Conservation (phyloP, 2,113 vertebrate species). For the Lepus europaeus region DNA sequence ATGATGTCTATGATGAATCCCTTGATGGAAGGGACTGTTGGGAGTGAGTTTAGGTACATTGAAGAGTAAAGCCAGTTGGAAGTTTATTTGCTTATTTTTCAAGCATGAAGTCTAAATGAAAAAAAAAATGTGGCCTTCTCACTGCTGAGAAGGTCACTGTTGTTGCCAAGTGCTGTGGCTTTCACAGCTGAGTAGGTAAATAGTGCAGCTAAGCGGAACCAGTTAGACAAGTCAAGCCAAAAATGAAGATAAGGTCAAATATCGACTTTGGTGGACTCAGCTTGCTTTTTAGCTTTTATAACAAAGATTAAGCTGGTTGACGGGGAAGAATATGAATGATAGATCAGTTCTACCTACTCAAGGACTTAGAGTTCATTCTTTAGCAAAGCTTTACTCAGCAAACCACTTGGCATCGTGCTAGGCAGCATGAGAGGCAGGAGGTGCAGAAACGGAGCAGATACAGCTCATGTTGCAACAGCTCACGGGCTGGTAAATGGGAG, state of each 20-base stretch:
- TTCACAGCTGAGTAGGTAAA: conserved; percentile 74
- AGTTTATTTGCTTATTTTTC: conserved; percentile 53
- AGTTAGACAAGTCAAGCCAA: conserved; percentile 69
- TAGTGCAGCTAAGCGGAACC: conserved; percentile 60
- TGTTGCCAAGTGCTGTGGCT: neutral
- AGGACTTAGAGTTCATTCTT: conserved; percentile 4
- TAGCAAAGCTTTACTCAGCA: neutral
- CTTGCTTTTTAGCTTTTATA: conserved; percentile 58
- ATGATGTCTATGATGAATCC: neutral
- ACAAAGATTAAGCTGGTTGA: conserved; percentile 24
- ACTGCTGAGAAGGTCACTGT: conserved; percentile 55
- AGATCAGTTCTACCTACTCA: neutral
- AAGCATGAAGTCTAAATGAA: conserved; percentile 26
- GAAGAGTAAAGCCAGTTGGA: conserved; percentile 6
- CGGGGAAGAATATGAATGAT: neutral
- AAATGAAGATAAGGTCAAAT: conserved; percentile 76
- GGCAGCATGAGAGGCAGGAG: neutral
- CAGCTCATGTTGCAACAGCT: neutral
- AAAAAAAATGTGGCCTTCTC: conserved; percentile 35
- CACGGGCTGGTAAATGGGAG: neutral
- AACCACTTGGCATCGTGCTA: neutral
- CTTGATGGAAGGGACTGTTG: neutral
- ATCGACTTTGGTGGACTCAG: conserved; percentile 14
- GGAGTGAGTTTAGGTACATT: neutral
- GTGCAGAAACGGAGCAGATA: neutral